Base-by-base conservation (phyloP, 2,113 vertebrate species). In the Dolichallabes microphthalmus region DNA sequence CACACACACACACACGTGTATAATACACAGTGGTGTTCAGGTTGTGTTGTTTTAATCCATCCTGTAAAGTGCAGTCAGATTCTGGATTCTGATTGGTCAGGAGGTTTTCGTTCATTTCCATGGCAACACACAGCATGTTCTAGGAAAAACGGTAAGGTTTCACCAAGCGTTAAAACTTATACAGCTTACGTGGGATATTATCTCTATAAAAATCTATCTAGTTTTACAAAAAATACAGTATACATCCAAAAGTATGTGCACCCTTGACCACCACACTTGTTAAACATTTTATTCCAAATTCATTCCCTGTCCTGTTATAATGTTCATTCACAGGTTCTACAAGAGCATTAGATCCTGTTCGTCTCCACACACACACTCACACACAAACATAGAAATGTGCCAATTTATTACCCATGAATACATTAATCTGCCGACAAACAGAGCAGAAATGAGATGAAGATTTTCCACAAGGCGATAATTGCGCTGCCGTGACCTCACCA, bases 361-460 rank as follows among this genome's bases (percentile, higher is more conserved):
- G 6, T 75, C 35, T 76, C 20, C 27, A 30, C 22, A 27, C 4
- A 19, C 10, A 12, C 35, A 25, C 27, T 4, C 39, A 45, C 39
- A 45, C 27, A 10, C 27, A 30, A 14, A 27, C 4, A 19, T 30
- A 64, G 2, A 35, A 7, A 35, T 39, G 14, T 53, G 50, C 25
- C 8, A 14, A 76, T 66, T 77, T 86, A 80, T 86, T 45, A 45
- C 45, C 22, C 75, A 79, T 85, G 63, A 52, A 88, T 86, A 64
- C 60, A 52, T 85, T 86, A 32, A 82, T 27, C 69, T 58, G 19
- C 7, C n/a, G 25, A 52, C 30, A 52, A 71, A 80, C 19, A 25
- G 80, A 61, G n/a, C 58, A 53, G 15, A 57, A 82, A 81, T 25
- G 60, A 58, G 52, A n/a, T 73, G 13, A 17, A 63, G 63, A 83